A percentile compares a stretch with the other conserved stretches of the same genome.
These are phyloP conservation scores for Volucella inanis DNA, from an alignment of 2,888 invertebrate species.

Conservation along the genomic window DNA sequence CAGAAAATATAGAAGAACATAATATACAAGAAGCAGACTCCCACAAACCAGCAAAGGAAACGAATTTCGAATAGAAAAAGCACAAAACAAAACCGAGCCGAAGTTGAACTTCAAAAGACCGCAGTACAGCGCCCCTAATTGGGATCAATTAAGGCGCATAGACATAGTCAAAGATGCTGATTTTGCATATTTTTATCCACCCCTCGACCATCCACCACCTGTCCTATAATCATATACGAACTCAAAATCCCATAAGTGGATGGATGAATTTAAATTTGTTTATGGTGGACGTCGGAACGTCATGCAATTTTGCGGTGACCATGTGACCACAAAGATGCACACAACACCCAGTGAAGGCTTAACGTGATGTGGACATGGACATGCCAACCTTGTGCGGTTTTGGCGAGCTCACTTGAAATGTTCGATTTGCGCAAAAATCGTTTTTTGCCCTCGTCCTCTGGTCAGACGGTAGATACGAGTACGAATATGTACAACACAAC, in stretches of 20 bases:
- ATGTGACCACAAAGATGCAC: conserved; percentile 61
- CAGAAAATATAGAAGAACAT: not conserved
- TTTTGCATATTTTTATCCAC: conserved; percentile 55
- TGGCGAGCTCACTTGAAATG: conserved; percentile 35
- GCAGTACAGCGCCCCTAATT: conserved; percentile 63
- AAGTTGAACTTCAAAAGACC: conserved; percentile 65
- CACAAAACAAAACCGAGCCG: not conserved
- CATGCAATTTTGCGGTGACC: conserved; percentile 65
- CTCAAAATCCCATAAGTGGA: not conserved
- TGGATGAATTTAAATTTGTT: conserved; percentile 44
- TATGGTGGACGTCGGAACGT: conserved; percentile 27
- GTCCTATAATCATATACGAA: not conserved
- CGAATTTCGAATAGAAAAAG: conserved; percentile 23
- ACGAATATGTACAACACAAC: not conserved
- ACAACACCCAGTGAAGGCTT: not conserved
- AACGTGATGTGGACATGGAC: conserved; percentile 21
- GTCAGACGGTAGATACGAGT: not conserved
- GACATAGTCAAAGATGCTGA: conserved; percentile 56
- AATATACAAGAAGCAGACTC: not conserved
- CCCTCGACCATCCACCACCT: not conserved
- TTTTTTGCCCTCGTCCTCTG: not conserved
- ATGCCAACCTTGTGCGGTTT: conserved; percentile 59
- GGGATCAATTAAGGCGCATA: conserved; percentile 73
- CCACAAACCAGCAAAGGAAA: conserved; percentile 35
- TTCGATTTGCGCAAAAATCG: conserved; percentile 27